These are phyloP conservation scores for Lithophane ornitopus DNA, from an alignment of 2,888 invertebrate species.

Conservation along the genomic window DNA sequence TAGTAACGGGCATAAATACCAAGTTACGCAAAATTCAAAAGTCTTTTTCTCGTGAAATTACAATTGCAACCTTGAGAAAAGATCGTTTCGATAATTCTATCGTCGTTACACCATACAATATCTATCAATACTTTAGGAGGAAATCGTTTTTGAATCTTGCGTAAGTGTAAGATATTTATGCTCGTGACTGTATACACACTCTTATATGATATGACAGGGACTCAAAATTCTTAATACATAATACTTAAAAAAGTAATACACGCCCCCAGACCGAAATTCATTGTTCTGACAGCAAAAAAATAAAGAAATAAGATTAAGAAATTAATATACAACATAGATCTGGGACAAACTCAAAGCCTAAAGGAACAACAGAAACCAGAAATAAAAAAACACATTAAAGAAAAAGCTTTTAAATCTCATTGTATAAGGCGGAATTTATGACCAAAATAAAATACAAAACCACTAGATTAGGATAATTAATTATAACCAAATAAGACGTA, in stretches of 20 bases:
- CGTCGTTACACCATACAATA: too few species aligned
- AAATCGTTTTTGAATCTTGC: too few species aligned
- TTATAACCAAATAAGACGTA: constrained; percentile 13
- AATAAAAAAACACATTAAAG: not conserved
- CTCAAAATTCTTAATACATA: not conserved
- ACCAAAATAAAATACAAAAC: constrained; percentile 23
- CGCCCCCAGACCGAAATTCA: not conserved
- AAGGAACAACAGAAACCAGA: not conserved
- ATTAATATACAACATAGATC: too few species aligned
- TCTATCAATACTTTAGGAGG: too few species aligned
- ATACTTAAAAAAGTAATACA: not conserved
- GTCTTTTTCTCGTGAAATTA: too few species aligned
- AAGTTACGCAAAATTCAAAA: too few species aligned
- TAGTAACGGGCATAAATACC: too few species aligned
- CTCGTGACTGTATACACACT: too few species aligned
- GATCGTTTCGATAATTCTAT: too few species aligned
- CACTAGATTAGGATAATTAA: constrained; percentile 15
- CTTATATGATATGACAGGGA: not conserved
- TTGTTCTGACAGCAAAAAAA: not conserved
- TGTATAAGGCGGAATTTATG: constrained; percentile 27
- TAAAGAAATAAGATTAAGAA: not conserved
- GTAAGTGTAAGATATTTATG: too few species aligned
- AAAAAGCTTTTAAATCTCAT: constrained; percentile 16
- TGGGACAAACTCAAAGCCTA: not conserved
- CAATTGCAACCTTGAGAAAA: too few species aligned